Evolutionary conservation across 2,797 vertebrate genomes (phyloP).

Genomic region (Steatocranus sp.): DNA sequence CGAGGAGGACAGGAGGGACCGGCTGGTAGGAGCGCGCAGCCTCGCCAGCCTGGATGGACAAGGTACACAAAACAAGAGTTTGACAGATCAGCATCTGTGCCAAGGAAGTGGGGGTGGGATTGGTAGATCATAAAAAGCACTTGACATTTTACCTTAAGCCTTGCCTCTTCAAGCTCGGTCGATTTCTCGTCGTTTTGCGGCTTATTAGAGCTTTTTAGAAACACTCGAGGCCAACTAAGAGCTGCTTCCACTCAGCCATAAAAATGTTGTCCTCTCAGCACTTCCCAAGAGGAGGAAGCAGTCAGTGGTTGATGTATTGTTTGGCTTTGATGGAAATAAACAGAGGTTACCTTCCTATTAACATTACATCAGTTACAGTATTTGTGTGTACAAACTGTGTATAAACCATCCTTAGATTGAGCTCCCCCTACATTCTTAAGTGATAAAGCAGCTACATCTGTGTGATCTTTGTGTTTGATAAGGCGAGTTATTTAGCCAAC

Average conservation of each 20-base stretch:
- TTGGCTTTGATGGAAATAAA: slow-evolving; percentile 2
- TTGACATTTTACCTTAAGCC: neutral
- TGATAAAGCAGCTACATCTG: neutral
- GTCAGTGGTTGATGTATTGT: slow-evolving; percentile 1
- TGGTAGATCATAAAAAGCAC: neutral
- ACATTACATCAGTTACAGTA: neutral
- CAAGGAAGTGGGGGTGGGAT: neutral
- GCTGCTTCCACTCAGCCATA: neutral
- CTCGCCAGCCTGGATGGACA: slow-evolving; percentile 93
- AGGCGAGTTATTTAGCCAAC: neutral
- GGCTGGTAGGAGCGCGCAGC: slow-evolving; percentile 85
- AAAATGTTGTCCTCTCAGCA: slow-evolving; percentile 4
- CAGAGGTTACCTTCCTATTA: slow-evolving; percentile 4
- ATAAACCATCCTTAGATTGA: neutral
- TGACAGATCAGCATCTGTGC: neutral
- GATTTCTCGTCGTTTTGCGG: neutral
- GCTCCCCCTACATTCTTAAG: neutral
- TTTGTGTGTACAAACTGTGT: neutral
- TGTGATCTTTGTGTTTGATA: slow-evolving; percentile 24
- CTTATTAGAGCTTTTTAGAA: slow-evolving; percentile 8
- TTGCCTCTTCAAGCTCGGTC: neutral
- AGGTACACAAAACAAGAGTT: slow-evolving; percentile 72
- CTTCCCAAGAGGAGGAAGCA: neutral
- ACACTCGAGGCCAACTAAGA: slow-evolving; percentile 17
- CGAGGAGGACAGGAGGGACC: slow-evolving; percentile 79